A percentile compares a stretch with the other conserved stretches of the same genome.
Evolutionary conservation across 2,888 invertebrate species (phyloP).

Genomic region (Hemithea aestivaria): DNA sequence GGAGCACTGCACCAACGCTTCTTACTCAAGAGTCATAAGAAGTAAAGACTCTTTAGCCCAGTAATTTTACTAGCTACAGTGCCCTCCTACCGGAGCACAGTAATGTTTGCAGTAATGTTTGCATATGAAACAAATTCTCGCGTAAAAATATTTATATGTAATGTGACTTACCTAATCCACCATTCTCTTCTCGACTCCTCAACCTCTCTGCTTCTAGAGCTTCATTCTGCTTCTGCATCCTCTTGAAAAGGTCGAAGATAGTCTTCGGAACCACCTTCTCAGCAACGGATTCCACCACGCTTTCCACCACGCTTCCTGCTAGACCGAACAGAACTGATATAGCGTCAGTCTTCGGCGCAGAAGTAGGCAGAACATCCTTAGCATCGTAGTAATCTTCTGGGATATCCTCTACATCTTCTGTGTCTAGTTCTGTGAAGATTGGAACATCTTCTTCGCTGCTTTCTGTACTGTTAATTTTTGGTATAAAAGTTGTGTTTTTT

Average conservation of each 20-base stretch:
- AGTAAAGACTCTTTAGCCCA: no score
- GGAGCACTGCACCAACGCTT: no score
- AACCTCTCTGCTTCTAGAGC: conserved; percentile 66
- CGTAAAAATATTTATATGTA: no score
- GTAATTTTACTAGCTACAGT: no score
- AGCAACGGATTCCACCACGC: conserved; percentile 66
- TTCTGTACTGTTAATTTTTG: conserved; percentile 19
- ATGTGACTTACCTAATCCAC: conserved; percentile 70
- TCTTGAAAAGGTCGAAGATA: conserved; percentile 61
- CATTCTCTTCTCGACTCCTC: conserved; percentile 72
- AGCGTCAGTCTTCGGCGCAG: conserved; percentile 64
- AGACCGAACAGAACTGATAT: conserved; percentile 66
- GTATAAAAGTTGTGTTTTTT: conserved; percentile 1
- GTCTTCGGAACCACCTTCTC: conserved; percentile 69
- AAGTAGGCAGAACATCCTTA: conserved; percentile 64
- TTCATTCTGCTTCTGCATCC: conserved; percentile 71
- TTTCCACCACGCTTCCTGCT: conserved; percentile 69
- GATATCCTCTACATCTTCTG: conserved; percentile 50
- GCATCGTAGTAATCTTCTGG: conserved; percentile 71
- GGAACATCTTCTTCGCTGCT: conserved; percentile 46
- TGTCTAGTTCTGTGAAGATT: conserved; percentile 59
- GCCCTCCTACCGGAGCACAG: no score
- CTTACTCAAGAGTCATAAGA: no score
- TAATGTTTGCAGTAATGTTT: no score
- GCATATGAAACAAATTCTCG: no score